Conservation (phyloP, 2,113 vertebrate species). For the Hypomesus transpacificus region DNA sequence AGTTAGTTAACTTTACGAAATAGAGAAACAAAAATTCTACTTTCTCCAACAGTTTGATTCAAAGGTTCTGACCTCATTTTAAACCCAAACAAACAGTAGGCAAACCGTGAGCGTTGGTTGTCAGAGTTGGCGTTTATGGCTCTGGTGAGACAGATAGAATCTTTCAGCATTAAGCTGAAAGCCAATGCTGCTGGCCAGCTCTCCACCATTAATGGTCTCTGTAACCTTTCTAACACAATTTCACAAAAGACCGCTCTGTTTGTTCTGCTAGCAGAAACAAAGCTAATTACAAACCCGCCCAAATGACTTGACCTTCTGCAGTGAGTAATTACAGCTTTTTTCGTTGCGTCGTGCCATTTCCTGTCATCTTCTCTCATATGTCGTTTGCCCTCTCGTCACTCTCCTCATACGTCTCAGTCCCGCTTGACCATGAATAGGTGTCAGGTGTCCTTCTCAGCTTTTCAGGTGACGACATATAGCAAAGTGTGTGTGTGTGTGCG, state of each 20-base stretch:
- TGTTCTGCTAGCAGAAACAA: slow-evolving; percentile 65
- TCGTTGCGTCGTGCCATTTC: slow-evolving; percentile 22
- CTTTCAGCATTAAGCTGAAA: slow-evolving; percentile 25
- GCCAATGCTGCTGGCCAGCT: slow-evolving; percentile 20
- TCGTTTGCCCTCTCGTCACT: background rate
- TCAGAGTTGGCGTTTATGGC: background rate
- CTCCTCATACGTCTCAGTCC: background rate
- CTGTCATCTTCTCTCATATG: slow-evolving; percentile 7
- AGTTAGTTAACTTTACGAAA: too few relatives aligned
- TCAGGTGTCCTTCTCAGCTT: slow-evolving; percentile 1
- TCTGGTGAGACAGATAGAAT: background rate
- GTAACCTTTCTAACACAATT: slow-evolving; percentile 71
- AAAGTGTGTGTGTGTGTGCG: background rate
- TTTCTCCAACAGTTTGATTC: background rate
- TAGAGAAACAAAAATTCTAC: background rate
- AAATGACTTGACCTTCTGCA: slow-evolving; percentile 66
- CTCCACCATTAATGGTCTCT: slow-evolving; percentile 53
- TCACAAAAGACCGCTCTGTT: slow-evolving; percentile 68
- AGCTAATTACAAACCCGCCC: slow-evolving; percentile 61
- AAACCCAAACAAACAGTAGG: background rate
- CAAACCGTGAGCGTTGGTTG: background rate
- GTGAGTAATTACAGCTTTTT: slow-evolving; percentile 55
- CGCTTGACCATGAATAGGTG: background rate
- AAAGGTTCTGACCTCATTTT: background rate
- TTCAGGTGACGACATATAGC: background rate